A percentile compares a stretch with the other conserved stretches of the same genome.
Evolutionary conservation across 2,888 invertebrate species (phyloP).

Genomic region (Lypha dubia): DNA sequence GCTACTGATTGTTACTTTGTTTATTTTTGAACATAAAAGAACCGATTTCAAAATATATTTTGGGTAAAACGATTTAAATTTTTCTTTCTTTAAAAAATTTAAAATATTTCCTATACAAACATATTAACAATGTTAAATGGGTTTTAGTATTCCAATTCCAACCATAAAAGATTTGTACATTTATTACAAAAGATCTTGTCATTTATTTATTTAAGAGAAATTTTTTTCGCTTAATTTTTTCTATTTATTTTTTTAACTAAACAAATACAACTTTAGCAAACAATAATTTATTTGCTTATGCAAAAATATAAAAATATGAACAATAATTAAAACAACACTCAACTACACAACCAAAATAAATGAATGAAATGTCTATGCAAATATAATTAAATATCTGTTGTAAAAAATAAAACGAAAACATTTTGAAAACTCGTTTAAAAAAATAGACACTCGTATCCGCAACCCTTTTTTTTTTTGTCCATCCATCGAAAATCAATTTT

Average conservation of each 20-base stretch:
- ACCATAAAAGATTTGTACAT: background rate
- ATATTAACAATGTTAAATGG: no score
- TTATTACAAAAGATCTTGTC: background rate
- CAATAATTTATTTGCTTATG: constrained; percentile 63
- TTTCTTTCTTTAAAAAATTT: no score
- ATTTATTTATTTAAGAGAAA: background rate
- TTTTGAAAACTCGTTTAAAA: constrained; percentile 18
- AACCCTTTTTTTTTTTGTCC: constrained; percentile 66
- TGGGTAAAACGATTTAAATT: no score
- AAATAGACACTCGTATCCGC: constrained; percentile 4
- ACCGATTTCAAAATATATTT: no score
- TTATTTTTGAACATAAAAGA: no score
- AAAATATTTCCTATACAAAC: no score
- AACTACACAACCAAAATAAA: constrained; percentile 17
- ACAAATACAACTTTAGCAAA: constrained; percentile 37
- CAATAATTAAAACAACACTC: constrained; percentile 50
- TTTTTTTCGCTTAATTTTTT: constrained; percentile 3
- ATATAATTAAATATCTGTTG: constrained; percentile 58
- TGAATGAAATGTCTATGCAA: constrained; percentile 53
- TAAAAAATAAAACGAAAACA: constrained; percentile 9
- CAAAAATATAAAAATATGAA: constrained; percentile 41
- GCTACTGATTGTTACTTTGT: no score
- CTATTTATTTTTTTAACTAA: constrained; percentile 38
- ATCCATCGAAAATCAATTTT: constrained; percentile 58
- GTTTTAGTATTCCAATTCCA: background rate